phyloP scores from a whole-genome alignment of 2,797 vertebrate species.

The Melanotaenia pygmaea region DNA sequence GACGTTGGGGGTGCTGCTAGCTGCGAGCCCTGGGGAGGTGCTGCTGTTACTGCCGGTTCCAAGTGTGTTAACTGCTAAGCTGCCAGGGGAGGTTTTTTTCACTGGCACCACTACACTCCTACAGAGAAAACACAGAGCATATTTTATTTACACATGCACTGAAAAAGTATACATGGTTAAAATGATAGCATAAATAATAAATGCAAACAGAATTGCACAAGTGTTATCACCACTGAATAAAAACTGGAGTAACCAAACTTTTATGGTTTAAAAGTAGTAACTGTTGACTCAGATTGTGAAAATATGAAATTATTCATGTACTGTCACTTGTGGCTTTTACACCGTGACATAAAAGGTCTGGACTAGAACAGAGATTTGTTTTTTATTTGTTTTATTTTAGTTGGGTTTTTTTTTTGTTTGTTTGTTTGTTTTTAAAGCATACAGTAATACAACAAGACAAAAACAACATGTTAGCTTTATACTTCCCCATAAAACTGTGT shows the following conservation, averaged over 20 bases:
- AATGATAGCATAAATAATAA: neutral
- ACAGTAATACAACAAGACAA: neutral
- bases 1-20: constrained; percentile 91
- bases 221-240: neutral
- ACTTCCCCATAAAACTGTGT: constrained; percentile 4
- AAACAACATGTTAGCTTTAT: neutral
- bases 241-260: neutral
- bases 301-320: neutral
- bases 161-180: neutral
- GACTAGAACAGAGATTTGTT: neutral
- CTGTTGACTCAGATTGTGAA: neutral
- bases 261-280: neutral
- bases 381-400: too few relatives aligned
- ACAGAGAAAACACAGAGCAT: constrained; percentile 32
- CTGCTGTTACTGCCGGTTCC: constrained; percentile 84
- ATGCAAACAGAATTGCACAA: neutral
- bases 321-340: neutral
- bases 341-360: neutral
- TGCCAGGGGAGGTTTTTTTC: constrained; percentile 91
- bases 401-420: neutral
- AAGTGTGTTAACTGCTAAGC: constrained; percentile 88
- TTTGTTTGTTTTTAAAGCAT: neutral
- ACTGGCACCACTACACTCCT: constrained; percentile 97
- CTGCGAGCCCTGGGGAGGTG: constrained; percentile 83
- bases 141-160: constrained; percentile 1